Conservation (phyloP, 2,888 invertebrate species). For the Acleris laterana region DNA sequence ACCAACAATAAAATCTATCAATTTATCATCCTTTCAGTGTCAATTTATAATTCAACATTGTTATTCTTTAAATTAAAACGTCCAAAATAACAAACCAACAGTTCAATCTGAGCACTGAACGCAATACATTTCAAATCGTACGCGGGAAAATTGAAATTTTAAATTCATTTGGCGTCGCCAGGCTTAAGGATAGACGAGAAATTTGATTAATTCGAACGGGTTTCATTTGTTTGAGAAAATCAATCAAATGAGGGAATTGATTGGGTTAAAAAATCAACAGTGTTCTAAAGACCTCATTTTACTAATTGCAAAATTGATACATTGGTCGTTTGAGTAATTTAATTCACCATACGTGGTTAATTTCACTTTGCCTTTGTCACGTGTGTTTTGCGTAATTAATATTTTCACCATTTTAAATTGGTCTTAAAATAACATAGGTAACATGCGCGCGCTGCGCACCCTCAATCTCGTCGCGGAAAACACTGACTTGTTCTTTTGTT, state of each 20-base stretch:
- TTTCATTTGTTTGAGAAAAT: constrained; percentile 20
- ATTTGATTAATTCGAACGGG: constrained; percentile 21
- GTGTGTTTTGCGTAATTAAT: no score
- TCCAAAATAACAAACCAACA: constrained; percentile 8
- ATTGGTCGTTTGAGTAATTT: not conserved
- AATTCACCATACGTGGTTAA: not conserved
- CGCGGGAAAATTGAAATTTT: constrained; percentile 27
- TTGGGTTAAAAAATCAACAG: constrained; percentile 9
- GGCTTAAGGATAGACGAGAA: constrained; percentile 30
- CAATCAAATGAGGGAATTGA: constrained; percentile 15
- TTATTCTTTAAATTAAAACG: not conserved
- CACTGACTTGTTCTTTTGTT: no score
- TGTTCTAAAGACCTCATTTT: not conserved
- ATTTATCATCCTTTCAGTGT: not conserved
- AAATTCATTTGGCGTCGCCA: constrained; percentile 25
- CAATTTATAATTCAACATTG: not conserved
- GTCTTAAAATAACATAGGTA: no score
- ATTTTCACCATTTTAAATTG: no score
- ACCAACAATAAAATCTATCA: no score
- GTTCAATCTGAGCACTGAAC: constrained; percentile 22
- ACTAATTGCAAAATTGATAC: no score
- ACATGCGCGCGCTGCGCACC: no score
- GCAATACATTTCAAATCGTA: constrained; percentile 26
- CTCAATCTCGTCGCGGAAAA: no score
- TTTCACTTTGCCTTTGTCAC: no score